Evolutionary conservation across 2,888 invertebrate genomes (phyloP).

Genomic region (Synergus laeviventris): DNA sequence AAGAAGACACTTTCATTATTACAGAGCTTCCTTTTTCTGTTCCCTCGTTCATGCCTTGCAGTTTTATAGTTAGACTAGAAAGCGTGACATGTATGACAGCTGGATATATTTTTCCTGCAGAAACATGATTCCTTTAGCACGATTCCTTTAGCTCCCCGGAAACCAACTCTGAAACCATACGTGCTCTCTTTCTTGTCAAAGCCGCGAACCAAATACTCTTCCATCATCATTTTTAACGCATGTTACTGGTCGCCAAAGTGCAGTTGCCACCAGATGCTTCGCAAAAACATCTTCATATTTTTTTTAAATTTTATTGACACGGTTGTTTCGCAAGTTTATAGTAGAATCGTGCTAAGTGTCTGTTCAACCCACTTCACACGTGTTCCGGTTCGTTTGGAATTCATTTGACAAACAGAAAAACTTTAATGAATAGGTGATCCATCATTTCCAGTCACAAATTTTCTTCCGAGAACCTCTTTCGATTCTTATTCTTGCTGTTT

Average conservation of each 20-base stretch:
- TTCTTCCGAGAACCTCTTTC: neutral
- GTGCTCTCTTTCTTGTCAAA: slow-evolving; percentile 30
- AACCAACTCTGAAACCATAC: slow-evolving; percentile 18
- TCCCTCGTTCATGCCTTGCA: neutral
- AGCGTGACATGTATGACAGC: slow-evolving; percentile 36
- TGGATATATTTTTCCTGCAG: slow-evolving; percentile 40
- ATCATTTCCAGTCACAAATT: neutral
- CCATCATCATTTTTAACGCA: slow-evolving; percentile 22
- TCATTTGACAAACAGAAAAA: neutral
- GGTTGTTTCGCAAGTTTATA: neutral
- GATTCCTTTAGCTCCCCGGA: neutral
- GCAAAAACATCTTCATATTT: slow-evolving; percentile 6
- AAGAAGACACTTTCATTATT: neutral
- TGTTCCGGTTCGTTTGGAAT: slow-evolving; percentile 6
- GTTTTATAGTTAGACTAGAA: slow-evolving; percentile 17
- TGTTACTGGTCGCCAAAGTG: neutral
- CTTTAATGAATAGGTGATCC: slow-evolving; percentile 18
- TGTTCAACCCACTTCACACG: slow-evolving; percentile 9
- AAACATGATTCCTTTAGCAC: slow-evolving; percentile 30
- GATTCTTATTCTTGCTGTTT: neutral
- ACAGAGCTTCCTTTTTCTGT: no score
- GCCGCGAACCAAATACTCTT: slow-evolving; percentile 17
- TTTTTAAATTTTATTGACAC: slow-evolving; percentile 1
- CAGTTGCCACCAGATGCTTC: slow-evolving; percentile 7
- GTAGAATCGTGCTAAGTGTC: slow-evolving; percentile 6